Conservation (phyloP, 1,140 invertebrate genomes). For the Hylyphantes graminicola region DNA sequence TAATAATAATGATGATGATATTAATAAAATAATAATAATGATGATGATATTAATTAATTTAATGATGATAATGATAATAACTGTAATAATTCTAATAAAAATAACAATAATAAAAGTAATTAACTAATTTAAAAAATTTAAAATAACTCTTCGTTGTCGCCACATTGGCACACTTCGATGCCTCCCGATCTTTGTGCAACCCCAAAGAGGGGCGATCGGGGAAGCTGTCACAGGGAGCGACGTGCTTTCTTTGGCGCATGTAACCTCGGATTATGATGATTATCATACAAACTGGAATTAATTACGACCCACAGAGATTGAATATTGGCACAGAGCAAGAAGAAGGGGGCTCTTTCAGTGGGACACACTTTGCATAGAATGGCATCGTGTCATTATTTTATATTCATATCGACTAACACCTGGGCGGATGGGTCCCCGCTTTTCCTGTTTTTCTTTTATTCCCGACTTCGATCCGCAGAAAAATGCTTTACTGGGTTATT, state of each 20-base stretch:
- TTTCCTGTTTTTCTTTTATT: neutral
- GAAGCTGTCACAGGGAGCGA: constrained; percentile 48
- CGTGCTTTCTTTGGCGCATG: constrained; percentile 54
- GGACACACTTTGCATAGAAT: constrained; percentile 47
- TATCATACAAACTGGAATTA: constrained; percentile 58
- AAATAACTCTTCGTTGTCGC: too few relatives aligned
- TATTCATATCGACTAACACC: constrained; percentile 57
- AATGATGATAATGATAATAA: too few relatives aligned
- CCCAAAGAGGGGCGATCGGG: constrained; percentile 16
- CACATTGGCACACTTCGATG: too few relatives aligned
- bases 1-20: too few relatives aligned
- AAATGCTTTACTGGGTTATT: too few relatives aligned
- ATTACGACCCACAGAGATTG: constrained; percentile 46
- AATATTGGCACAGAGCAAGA: constrained; percentile 41
- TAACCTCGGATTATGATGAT: constrained; percentile 54
- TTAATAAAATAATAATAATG: too few relatives aligned
- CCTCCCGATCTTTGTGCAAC: too few relatives aligned
- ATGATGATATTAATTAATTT: too few relatives aligned
- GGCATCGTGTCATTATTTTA: constrained; percentile 57
- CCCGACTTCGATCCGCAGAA: too few relatives aligned
- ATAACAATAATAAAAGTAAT: too few relatives aligned
- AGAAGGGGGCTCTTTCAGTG: constrained; percentile 32
- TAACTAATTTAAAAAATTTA: too few relatives aligned
- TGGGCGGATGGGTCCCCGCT: constrained; percentile 19
- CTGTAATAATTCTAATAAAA: too few relatives aligned